Base-by-base conservation (phyloP, 2,888 invertebrate genomes). In the Cryptus viduatorius region DNA sequence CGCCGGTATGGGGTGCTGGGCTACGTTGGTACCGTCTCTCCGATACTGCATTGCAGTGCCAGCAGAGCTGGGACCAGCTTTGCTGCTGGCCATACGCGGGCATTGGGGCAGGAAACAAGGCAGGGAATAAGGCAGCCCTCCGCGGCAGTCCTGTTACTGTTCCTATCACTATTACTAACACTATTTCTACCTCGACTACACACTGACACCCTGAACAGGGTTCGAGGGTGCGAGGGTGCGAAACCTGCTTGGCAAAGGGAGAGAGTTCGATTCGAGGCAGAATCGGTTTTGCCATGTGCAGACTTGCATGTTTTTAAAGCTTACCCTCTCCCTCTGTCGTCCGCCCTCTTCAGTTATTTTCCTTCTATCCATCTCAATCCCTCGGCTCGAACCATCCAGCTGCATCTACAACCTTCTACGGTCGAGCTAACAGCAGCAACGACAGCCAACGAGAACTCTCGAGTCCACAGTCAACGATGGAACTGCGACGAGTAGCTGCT, bases 41-140 rank as follows among this genome's bases (percentile, higher is more conserved):
- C 44, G 68, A 71, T 90, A 92, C 92, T 92, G 92, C 92, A 92
- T 90, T 92, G 92, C 92, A 92, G 92, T 92, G 90, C 89, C 89
- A 78, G 81, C 73, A 10, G 56, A 76, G 65, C 72, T 88, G 88
- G 87, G 88, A 89, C 88, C 88, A 89, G 90, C 89, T 90, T 78
- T 88, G 90, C 89, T 84, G 78, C 73, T 44, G 78, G 82, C 82
- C 76, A 79, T 84, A 82, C 84, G 79, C 89, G 89, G 89, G 90
- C 90, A 91, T 91, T 91, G 90, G 89, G 88, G 88, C 87, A 73
- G 69, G 68, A 79, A 84, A 73, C 79, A 81, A 76, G 82, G 65
- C 77, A 56, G 16, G 53, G 73, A 59, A 78, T 80, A 75, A 78
- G 75, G 77, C 76, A 59, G 44, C 64, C 53, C 64, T 46, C 78